Evolutionary conservation across 2,113 vertebrate genomes (phyloP).

Genomic region (Barbus barbus): DNA sequence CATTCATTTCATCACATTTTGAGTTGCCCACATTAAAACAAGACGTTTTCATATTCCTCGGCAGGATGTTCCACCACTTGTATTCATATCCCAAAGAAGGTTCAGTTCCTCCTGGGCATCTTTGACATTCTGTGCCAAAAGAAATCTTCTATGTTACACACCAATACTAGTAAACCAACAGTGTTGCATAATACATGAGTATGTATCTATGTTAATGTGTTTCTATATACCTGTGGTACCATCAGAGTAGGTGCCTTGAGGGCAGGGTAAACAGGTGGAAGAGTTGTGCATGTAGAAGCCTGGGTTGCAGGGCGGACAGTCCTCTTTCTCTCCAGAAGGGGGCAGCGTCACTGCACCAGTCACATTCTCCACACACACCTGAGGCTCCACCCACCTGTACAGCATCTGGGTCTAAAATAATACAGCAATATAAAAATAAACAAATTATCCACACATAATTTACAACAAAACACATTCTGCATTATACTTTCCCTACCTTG

Average conservation of each 20-base stretch:
- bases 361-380: slow-evolving; percentile 88
- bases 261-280: slow-evolving; percentile 88
- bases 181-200: background rate
- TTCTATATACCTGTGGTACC: slow-evolving; percentile 81
- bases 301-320: slow-evolving; percentile 95
- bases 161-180: background rate
- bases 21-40: slow-evolving; percentile 97
- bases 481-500: slow-evolving; percentile 81
- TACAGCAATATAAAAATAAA: background rate
- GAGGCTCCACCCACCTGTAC: slow-evolving; percentile 95
- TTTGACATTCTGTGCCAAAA: slow-evolving; percentile 78
- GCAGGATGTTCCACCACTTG: slow-evolving; percentile 98
- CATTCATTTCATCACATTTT: slow-evolving; percentile 95
- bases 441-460: background rate
- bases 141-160: background rate
- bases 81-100: slow-evolving; percentile 89
- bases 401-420: slow-evolving; percentile 86
- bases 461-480: background rate
- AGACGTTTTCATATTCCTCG: slow-evolving; percentile 93
- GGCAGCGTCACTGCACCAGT: slow-evolving; percentile 79
- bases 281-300: slow-evolving; percentile 94
- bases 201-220: background rate
- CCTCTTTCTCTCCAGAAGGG: slow-evolving; percentile 86
- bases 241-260: slow-evolving; percentile 85
- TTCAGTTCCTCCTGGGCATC: slow-evolving; percentile 93